Evolutionary conservation across 2,888 invertebrate species (phyloP), one percentile per base, ranked within the genome.

Genomic region (Heteromyza rotundicornis): DNA sequence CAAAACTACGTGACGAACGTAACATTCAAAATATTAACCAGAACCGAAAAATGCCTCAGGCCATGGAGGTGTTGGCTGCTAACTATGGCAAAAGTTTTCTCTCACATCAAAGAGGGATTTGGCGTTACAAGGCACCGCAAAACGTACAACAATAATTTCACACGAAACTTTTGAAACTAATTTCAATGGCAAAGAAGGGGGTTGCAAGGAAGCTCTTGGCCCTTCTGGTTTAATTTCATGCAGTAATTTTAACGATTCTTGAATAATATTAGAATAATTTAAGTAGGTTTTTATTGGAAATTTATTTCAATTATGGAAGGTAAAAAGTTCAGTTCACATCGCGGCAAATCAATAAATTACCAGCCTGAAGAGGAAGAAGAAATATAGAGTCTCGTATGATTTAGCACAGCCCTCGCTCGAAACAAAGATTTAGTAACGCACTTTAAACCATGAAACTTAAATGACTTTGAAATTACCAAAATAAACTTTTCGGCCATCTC

Each of bases 381-480:
- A n/a, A n/a, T n/a, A n/a, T n/a, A n/a, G n/a, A n/a, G n/a, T n/a
- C n/a, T n/a, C n/a, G n/a, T n/a, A n/a, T n/a, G n/a, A n/a, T n/a
- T n/a, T n/a, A n/a, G n/a, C n/a, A n/a, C n/a, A n/a, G n/a, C n/a
- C n/a, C n/a, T n/a, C n/a, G n/a, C n/a, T n/a, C n/a, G n/a, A n/a
- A n/a, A n/a, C n/a, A n/a, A n/a, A 32, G 32, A n/a, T 8, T 32
- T 32, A 52, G 12, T 52, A 23, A 52, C 52, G 16, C 5, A 12
- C 27, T 52, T 14, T 23, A 23, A 24, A 24, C 14, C 52, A 52
- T 52, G 16, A 24, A 52, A 52, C 20, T 24, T 52, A 23, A 52
- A 52, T 52, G 52, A 52, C 27, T 52, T 52, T 24, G 16, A 23
- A 23, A 24, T 52, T 27, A 16, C 23, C n/a, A 20, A 27, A 52